These are phyloP conservation scores for Drosophila monieri DNA, from an alignment of 2,888 invertebrate genomes.

Conservation along the genomic window DNA sequence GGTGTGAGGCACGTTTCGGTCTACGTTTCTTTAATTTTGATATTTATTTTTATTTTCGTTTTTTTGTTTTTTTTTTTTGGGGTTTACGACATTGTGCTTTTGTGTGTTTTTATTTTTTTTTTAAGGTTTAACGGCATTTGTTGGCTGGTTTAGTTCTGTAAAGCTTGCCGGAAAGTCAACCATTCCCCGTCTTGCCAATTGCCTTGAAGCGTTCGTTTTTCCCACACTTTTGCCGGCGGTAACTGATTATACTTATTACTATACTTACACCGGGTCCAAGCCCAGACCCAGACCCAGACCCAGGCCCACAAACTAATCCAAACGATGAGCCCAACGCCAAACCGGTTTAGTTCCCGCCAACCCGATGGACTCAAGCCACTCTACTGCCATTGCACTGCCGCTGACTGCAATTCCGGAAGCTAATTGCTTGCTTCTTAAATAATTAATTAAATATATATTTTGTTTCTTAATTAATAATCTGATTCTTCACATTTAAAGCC, in stretches of 20 bases:
- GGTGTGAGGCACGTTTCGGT: conserved; percentile 54
- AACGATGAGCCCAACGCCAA: conserved; percentile 25
- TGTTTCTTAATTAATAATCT: background rate
- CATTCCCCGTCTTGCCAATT: conserved; percentile 59
- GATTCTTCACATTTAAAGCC: background rate
- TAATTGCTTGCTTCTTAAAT: background rate
- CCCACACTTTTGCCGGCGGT: conserved; percentile 47
- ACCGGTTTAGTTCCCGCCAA: conserved; percentile 17
- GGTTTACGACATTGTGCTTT: conserved; percentile 4
- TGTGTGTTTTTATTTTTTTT: conserved; percentile 12
- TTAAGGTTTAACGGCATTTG: conserved; percentile 12
- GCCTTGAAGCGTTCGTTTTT: conserved; percentile 63
- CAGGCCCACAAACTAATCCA: background rate
- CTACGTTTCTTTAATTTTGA: conserved; percentile 41
- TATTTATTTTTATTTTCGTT: conserved; percentile 14
- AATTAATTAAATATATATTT: background rate
- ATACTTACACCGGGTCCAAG: conserved; percentile 32
- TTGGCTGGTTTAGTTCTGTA: conserved; percentile 21
- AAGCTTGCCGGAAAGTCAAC: conserved; percentile 32
- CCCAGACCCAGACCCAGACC: conserved; percentile 13
- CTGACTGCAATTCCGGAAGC: background rate
- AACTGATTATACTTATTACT: conserved; percentile 50
- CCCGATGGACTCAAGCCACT: background rate
- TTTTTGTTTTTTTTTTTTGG: conserved; percentile 2
- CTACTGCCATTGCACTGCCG: background rate